These are phyloP conservation scores for Pampus argenteus DNA, from an alignment of 2,797 vertebrate genomes.

Conservation along the genomic window DNA sequence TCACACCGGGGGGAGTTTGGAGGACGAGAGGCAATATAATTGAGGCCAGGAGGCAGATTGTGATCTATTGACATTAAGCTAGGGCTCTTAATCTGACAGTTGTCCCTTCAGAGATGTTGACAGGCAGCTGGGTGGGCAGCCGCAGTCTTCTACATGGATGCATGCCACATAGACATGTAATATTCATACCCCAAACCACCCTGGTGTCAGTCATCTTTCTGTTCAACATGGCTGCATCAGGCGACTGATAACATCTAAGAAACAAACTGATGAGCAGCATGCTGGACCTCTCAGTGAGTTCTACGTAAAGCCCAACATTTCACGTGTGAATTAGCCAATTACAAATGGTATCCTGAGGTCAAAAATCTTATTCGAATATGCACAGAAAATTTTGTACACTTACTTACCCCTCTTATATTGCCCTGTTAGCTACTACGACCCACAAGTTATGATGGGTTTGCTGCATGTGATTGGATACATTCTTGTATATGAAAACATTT, in stretches of 20 bases:
- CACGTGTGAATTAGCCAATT: background rate
- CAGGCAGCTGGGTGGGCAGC: constrained; percentile 72
- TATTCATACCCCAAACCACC: constrained; percentile 19
- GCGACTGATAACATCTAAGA: constrained; percentile 47
- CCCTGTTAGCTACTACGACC: too few relatives aligned
- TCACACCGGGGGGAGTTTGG: constrained; percentile 61
- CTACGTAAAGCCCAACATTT: background rate
- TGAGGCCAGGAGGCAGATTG: constrained; percentile 82
- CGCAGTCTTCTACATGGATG: constrained; percentile 47
- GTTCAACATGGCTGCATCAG: constrained; percentile 44
- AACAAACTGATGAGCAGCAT: background rate
- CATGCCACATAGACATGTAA: constrained; percentile 45
- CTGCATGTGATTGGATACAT: background rate
- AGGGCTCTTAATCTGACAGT: constrained; percentile 76
- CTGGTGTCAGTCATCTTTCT: constrained; percentile 36
- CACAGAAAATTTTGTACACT: background rate
- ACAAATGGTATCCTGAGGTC: background rate
- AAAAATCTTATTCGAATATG: background rate
- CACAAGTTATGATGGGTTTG: background rate
- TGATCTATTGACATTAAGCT: constrained; percentile 81
- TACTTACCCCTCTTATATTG: too few relatives aligned
- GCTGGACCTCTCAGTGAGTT: background rate
- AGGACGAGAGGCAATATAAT: constrained; percentile 74
- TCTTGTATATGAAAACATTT: too few relatives aligned
- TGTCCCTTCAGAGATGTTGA: constrained; percentile 74